Conservation (phyloP, 2,797 vertebrate species). For the Delichon dasypus region DNA sequence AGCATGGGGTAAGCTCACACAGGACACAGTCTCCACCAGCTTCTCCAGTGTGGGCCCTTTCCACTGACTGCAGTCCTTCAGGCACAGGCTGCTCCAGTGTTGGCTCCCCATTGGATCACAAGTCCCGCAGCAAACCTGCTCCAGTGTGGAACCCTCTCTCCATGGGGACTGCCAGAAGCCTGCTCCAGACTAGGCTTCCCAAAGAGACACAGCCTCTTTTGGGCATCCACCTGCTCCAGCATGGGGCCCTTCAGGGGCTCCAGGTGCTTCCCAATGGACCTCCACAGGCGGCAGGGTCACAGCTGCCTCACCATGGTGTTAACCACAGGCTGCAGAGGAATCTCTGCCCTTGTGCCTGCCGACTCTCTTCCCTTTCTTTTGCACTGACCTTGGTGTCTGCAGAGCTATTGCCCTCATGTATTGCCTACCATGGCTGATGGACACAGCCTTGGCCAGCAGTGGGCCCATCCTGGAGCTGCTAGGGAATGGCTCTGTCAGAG, state of each 20-base stretch:
- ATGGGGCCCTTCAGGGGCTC: not conserved
- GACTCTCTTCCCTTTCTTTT: not conserved
- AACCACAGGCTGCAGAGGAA: not conserved
- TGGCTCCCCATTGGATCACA: too few species aligned
- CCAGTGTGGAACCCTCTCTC: not conserved
- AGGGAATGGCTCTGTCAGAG: not conserved
- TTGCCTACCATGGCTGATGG: not conserved
- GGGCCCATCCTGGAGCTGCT: not conserved
- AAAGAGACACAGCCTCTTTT: not conserved
- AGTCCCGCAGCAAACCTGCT: not conserved
- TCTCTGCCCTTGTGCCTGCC: rapidly evolving
- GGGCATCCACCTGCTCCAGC: not conserved
- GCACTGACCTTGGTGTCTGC: not conserved
- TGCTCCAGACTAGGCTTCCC: not conserved
- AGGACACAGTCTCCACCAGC: not conserved
- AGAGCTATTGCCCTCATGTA: not conserved
- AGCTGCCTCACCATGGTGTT: not conserved
- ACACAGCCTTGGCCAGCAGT: not conserved
- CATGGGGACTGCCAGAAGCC: not conserved
- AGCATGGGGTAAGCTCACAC: not conserved
- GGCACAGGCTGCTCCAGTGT: not conserved
- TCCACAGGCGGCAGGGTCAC: too few species aligned
- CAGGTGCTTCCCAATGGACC: not conserved
- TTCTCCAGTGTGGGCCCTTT: not conserved
- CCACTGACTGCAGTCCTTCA: not conserved